A percentile compares a stretch with the other conserved stretches of the same genome.
Evolutionary conservation across 2,113 vertebrate genomes (phyloP).

Genomic region (Caloenas nicobarica): DNA sequence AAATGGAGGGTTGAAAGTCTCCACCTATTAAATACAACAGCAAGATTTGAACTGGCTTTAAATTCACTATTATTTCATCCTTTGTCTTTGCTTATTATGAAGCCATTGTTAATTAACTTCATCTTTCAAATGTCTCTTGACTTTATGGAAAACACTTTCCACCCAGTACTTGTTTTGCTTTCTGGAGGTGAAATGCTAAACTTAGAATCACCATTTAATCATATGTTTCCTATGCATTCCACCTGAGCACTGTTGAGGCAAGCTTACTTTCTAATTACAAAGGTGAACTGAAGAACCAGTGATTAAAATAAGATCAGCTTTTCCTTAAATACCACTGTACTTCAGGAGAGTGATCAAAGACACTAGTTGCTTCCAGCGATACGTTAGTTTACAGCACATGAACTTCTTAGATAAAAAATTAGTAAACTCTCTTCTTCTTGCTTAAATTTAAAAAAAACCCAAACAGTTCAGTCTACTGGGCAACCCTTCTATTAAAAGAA

Average conservation of each 20-base stretch:
- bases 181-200: slow-evolving; percentile 29
- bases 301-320: slow-evolving; percentile 52
- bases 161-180: not conserved
- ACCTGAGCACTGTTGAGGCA: not conserved
- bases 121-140: not conserved
- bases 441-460: not conserved
- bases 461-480: not conserved
- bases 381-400: not conserved
- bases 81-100: not conserved
- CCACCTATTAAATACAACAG: not conserved
- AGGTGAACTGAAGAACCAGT: slow-evolving; percentile 8
- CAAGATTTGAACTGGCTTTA: not conserved
- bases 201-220: slow-evolving; percentile 51
- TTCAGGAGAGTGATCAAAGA: slow-evolving; percentile 37
- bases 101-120: not conserved
- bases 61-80: not conserved
- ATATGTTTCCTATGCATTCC: slow-evolving; percentile 53
- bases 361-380: not conserved
- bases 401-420: not conserved
- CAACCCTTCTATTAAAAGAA: not conserved
- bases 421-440: not conserved
- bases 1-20: not conserved
- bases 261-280: slow-evolving; percentile 50
- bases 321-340: slow-evolving; percentile 24
- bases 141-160: not conserved